These are phyloP conservation scores for Nasonia longicornis DNA, from an alignment of 1,140 invertebrate genomes.

Conservation along the genomic window DNA sequence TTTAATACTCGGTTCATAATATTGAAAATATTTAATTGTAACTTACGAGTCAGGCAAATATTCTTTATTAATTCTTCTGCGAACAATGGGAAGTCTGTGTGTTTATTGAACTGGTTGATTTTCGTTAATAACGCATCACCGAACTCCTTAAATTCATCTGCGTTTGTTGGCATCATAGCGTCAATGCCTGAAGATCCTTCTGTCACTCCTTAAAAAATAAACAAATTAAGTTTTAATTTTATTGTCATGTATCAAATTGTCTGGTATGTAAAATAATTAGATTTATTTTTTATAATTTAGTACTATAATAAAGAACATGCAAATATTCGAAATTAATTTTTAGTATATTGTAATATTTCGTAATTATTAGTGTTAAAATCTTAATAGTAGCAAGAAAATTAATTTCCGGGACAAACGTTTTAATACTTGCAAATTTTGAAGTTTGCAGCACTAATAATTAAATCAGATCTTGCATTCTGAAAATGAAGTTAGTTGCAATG, in stretches of 20 bases:
- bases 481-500: not conserved
- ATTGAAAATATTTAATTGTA: not conserved
- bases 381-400: not conserved
- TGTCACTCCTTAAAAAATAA: slow-evolving; percentile 70
- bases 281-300: not conserved
- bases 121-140: slow-evolving; percentile 79
- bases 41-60: slow-evolving; percentile 84
- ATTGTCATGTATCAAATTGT: not conserved
- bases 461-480: not conserved
- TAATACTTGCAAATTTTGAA: not conserved
- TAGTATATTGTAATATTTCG: not conserved
- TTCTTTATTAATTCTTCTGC: slow-evolving; percentile 84
- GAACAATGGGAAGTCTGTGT: slow-evolving; percentile 80
- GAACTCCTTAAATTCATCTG: slow-evolving; percentile 86
- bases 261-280: not conserved
- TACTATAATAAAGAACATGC: not conserved
- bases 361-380: not conserved
- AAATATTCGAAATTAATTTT: not conserved
- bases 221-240: slow-evolving; percentile 32
- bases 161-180: slow-evolving; percentile 76
- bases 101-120: slow-evolving; percentile 77
- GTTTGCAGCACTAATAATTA: not conserved
- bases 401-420: not conserved
- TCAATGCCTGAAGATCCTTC: slow-evolving; percentile 74
- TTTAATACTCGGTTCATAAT: not conserved